These are phyloP conservation scores for Channallabes apus DNA, from an alignment of 2,797 vertebrate genomes.

Conservation along the genomic window DNA sequence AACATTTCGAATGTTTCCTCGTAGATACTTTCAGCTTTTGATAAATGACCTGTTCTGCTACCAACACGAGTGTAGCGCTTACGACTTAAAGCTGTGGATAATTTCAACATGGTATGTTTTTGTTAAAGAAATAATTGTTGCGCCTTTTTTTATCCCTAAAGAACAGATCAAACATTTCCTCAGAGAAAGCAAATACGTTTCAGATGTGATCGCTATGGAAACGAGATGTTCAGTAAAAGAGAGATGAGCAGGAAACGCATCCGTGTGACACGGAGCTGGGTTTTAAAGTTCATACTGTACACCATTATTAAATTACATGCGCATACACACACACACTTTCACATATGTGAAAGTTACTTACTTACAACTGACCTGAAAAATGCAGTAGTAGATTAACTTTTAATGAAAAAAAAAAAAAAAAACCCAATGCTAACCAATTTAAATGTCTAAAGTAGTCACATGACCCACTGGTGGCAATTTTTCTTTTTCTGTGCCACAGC, in stretches of 20 bases:
- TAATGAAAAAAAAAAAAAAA: no score
- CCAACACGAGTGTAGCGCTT: background rate
- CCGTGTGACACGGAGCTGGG: background rate
- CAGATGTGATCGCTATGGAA: background rate
- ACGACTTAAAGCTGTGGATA: background rate
- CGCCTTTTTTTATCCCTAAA: background rate
- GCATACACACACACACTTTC: background rate
- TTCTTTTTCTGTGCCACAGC: no score
- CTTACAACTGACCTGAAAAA: background rate
- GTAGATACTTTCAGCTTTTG: background rate
- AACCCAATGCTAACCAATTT: no score
- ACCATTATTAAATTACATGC: background rate
- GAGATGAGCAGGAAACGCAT: background rate
- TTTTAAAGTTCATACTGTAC: background rate
- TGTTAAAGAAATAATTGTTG: background rate
- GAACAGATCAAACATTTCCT: conserved; percentile 10
- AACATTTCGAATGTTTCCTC: background rate
- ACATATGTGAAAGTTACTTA: background rate
- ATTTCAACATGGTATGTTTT: background rate
- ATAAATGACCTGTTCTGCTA: background rate
- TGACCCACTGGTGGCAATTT: no score
- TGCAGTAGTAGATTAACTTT: no score
- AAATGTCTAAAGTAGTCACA: no score
- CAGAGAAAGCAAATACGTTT: conserved; percentile 2
- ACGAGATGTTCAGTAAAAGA: background rate